phyloP scores from a whole-genome alignment of 2,797 vertebrate genomes.

The Clarias platycephalus region DNA sequence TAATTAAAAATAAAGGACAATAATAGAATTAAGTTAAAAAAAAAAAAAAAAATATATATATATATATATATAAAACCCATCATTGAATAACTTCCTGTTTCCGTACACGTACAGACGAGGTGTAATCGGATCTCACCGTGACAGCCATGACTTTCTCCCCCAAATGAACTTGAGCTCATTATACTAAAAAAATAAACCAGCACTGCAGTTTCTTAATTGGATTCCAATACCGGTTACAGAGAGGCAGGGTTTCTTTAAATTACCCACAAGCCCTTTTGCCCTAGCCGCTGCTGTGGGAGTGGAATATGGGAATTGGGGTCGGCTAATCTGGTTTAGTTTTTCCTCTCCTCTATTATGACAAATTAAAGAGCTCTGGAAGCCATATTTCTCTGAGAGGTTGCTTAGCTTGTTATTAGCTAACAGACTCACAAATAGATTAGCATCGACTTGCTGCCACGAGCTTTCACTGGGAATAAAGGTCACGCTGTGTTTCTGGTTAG shows the following conservation, averaged over 20 bases:
- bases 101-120: not conserved
- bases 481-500: slow-evolving; percentile 60
- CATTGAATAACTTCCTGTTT: not conserved
- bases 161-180: not conserved
- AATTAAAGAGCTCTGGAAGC: slow-evolving; percentile 80
- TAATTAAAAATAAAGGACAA: not conserved
- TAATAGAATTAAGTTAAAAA: no score
- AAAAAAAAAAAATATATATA: no score
- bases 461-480: slow-evolving; percentile 68
- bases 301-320: slow-evolving; percentile 66
- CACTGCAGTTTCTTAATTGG: slow-evolving; percentile 71
- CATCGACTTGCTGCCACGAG: slow-evolving; percentile 71
- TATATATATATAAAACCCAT: no score
- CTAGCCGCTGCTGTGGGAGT: slow-evolving; percentile 64
- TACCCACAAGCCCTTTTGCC: slow-evolving; percentile 62
- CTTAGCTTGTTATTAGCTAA: slow-evolving; percentile 79
- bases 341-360: slow-evolving; percentile 77
- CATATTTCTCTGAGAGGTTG: slow-evolving; percentile 70
- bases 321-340: slow-evolving; percentile 74
- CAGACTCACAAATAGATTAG: slow-evolving; percentile 80
- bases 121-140: not conserved
- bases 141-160: not conserved
- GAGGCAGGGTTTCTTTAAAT: slow-evolving; percentile 67
- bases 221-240: slow-evolving; percentile 59
- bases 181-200: slow-evolving; percentile 62